These are phyloP conservation scores for Cheilosia vernalis DNA, from an alignment of 2,888 invertebrate species.

Conservation along the genomic window DNA sequence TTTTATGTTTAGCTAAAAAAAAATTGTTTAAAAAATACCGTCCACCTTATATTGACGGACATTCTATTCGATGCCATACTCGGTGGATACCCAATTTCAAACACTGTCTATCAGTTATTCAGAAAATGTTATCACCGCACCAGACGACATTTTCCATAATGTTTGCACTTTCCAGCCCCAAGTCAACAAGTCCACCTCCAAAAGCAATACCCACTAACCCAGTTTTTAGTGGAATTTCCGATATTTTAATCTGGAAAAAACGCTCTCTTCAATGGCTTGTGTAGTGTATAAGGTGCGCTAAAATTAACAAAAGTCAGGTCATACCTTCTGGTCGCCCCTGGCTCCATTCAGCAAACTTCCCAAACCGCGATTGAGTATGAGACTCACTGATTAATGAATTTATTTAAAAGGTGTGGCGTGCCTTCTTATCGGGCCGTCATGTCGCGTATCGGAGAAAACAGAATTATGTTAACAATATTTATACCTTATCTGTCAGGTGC, in stretches of 20 bases:
- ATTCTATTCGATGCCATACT: no score
- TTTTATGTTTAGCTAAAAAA: no score
- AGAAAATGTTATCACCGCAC: no score
- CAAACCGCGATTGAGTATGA: not conserved
- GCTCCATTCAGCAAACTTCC: not conserved
- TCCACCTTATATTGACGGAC: no score
- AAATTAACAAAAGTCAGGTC: conserved; percentile 43
- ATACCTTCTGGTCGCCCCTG: not conserved
- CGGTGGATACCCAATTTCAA: no score
- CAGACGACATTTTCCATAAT: not conserved
- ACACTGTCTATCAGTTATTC: no score
- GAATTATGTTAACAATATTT: conserved; percentile 43
- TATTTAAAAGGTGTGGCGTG: conserved; percentile 59
- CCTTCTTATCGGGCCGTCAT: conserved; percentile 30
- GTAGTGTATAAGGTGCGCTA: conserved; percentile 28
- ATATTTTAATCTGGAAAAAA: conserved; percentile 1
- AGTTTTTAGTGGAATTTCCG: conserved; percentile 24
- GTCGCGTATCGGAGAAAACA: conserved; percentile 26
- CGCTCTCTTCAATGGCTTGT: not conserved
- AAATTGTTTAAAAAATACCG: no score
- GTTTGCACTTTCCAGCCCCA: not conserved
- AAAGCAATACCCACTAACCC: conserved; percentile 14
- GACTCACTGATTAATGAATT: conserved; percentile 45
- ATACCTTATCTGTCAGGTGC: conserved; percentile 43
- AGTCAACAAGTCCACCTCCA: not conserved